Evolutionary conservation across 2,888 invertebrate genomes (phyloP).

Genomic region (Drosophila suboccidentalis): DNA sequence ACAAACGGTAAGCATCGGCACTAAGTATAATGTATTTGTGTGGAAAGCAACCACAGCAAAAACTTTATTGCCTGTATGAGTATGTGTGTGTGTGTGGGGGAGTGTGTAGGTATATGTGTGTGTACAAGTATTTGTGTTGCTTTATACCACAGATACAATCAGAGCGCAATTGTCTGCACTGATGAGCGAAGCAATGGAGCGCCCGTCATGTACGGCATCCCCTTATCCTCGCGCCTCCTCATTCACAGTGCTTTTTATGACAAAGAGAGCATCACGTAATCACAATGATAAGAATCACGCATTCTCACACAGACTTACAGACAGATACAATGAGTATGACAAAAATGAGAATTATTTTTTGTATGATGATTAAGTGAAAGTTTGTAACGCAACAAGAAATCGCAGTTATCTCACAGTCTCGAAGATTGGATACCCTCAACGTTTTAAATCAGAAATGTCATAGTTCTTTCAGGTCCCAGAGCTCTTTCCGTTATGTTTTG

Average conservation of each 20-base stretch:
- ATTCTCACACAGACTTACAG: conserved; percentile 49
- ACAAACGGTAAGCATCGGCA: conserved; percentile 52
- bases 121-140: conserved; percentile 17
- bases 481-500: too few species aligned
- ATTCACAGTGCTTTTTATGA: conserved; percentile 61
- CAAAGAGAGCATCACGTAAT: conserved; percentile 73
- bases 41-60: conserved; percentile 74
- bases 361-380: conserved; percentile 65
- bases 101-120: conserved; percentile 19
- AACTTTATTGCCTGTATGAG: conserved; percentile 68
- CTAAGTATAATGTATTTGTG: conserved; percentile 80
- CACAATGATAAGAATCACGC: conserved; percentile 77
- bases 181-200: conserved; percentile 69
- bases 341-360: conserved; percentile 53
- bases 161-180: conserved; percentile 77
- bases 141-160: conserved; percentile 70
- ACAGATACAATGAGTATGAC: conserved; percentile 41
- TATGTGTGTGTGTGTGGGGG: conserved; percentile 7
- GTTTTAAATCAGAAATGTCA: too few species aligned
- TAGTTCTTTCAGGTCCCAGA: too few species aligned
- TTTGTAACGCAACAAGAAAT: conserved; percentile 27
- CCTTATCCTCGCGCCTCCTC: conserved; percentile 5
- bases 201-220: conserved; percentile 46
- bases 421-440: conserved; percentile 21
- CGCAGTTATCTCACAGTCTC: background rate